phyloP scores from a whole-genome alignment of 1,140 invertebrate species.

The Aricia agestis region DNA sequence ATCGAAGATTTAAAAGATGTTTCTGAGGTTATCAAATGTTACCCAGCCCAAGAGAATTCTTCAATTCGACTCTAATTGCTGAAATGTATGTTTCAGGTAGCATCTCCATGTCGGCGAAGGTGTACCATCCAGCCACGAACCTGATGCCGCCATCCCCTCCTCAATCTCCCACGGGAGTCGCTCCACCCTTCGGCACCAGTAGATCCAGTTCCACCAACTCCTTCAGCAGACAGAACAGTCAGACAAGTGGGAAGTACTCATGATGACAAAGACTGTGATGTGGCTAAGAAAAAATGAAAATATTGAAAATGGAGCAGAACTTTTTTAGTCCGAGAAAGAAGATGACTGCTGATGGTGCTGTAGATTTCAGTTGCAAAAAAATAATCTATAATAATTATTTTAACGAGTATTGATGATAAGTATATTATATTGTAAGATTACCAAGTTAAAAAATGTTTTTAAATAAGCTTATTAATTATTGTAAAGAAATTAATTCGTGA shows the following conservation, averaged over 20 bases:
- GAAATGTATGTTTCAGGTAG: slow-evolving; percentile 30
- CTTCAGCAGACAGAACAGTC: slow-evolving; percentile 52
- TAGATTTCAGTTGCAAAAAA: no score
- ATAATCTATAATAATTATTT: no score
- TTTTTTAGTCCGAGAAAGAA: background rate
- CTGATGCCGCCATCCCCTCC: slow-evolving; percentile 55
- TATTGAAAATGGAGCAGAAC: background rate
- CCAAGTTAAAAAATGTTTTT: no score
- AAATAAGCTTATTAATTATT: no score
- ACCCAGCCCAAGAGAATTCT: no score
- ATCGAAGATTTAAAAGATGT: no score
- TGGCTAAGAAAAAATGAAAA: background rate
- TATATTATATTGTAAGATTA: no score
- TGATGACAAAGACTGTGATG: slow-evolving; percentile 26
- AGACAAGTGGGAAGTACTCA: slow-evolving; percentile 46
- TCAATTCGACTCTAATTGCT: background rate
- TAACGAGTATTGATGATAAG: no score
- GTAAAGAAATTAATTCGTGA: no score
- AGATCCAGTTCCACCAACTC: slow-evolving; percentile 28
- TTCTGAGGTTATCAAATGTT: no score
- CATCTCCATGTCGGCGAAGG: slow-evolving; percentile 51
- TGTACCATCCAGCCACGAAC: slow-evolving; percentile 64
- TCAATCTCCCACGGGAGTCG: slow-evolving; percentile 44
- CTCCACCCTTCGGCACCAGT: slow-evolving; percentile 32
- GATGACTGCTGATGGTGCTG: background rate